Percentiles rank a stretch among this genome's conserved stretches.
Conservation (phyloP, 1,140 invertebrate genomes). For the Dolichoris vasculosae region DNA sequence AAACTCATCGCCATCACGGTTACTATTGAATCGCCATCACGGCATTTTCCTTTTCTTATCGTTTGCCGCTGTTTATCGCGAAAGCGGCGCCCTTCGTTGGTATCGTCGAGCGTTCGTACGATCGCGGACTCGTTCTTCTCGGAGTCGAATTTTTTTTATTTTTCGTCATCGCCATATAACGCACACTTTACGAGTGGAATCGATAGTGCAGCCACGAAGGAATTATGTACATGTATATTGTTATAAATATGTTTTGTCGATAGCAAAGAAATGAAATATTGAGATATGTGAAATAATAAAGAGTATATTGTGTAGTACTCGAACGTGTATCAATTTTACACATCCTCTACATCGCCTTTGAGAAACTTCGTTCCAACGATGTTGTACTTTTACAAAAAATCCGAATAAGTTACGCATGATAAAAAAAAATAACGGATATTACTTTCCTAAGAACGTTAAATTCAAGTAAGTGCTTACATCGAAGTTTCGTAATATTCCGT, state of each 20-base stretch:
- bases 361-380: neutral
- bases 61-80: neutral
- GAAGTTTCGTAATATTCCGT: neutral
- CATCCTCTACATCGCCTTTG: neutral
- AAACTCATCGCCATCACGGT: neutral
- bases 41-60: constrained; percentile 6
- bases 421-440: constrained; percentile 24
- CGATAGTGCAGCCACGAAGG: constrained; percentile 62
- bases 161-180: constrained; percentile 38
- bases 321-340: constrained; percentile 12
- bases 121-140: neutral
- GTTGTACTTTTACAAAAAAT: neutral
- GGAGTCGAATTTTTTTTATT: constrained; percentile 28
- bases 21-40: constrained; percentile 10
- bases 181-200: constrained; percentile 61
- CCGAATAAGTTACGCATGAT: neutral
- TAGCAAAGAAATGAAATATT: constrained; percentile 64
- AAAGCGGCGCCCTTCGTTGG: neutral
- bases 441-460: neutral
- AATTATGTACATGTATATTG: constrained; percentile 72
- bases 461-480: neutral
- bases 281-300: constrained; percentile 70
- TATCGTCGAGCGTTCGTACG: neutral
- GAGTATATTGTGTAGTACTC: constrained; percentile 67
- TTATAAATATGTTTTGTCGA: constrained; percentile 69